These are phyloP conservation scores for Epiblema foenella DNA, from an alignment of 2,888 invertebrate species.

Conservation along the genomic window DNA sequence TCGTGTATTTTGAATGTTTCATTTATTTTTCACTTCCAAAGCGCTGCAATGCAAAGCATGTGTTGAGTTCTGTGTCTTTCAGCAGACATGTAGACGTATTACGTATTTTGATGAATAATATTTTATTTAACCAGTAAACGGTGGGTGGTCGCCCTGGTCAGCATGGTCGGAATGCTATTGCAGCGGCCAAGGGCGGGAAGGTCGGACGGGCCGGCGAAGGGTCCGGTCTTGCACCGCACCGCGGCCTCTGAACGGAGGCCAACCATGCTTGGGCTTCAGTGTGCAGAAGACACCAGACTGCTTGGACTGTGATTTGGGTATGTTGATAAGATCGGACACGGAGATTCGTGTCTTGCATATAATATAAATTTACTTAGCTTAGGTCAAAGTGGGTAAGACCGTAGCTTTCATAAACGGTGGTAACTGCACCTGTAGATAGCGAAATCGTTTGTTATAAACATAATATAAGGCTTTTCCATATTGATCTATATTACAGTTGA, in stretches of 20 bases:
- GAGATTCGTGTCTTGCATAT: neutral
- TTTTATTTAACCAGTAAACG: slow-evolving; percentile 88
- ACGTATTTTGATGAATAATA: neutral
- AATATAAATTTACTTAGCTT: no score
- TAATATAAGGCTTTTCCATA: no score
- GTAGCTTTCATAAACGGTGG: no score
- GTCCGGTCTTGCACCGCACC: slow-evolving; percentile 94
- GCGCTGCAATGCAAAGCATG: no score
- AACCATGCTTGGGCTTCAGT: slow-evolving; percentile 92
- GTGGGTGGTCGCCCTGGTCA: slow-evolving; percentile 97
- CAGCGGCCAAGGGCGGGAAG: slow-evolving; percentile 85
- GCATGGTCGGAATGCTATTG: slow-evolving; percentile 95
- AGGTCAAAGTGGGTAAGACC: neutral
- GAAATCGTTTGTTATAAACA: no score
- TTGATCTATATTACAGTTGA: no score
- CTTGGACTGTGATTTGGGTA: slow-evolving; percentile 87
- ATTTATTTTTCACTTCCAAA: no score
- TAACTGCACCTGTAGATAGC: no score
- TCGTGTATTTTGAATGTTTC: no score
- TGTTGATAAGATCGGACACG: slow-evolving; percentile 14
- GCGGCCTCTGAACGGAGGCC: slow-evolving; percentile 95
- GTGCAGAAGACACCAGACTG: slow-evolving; percentile 94
- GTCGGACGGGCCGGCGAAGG: slow-evolving; percentile 89
- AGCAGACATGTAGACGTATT: no score
- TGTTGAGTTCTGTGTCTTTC: neutral